Evolutionary conservation across 2,113 vertebrate genomes (phyloP), one percentile per base, ranked within the genome.

Genomic region (Gymnorhina tibicen): DNA sequence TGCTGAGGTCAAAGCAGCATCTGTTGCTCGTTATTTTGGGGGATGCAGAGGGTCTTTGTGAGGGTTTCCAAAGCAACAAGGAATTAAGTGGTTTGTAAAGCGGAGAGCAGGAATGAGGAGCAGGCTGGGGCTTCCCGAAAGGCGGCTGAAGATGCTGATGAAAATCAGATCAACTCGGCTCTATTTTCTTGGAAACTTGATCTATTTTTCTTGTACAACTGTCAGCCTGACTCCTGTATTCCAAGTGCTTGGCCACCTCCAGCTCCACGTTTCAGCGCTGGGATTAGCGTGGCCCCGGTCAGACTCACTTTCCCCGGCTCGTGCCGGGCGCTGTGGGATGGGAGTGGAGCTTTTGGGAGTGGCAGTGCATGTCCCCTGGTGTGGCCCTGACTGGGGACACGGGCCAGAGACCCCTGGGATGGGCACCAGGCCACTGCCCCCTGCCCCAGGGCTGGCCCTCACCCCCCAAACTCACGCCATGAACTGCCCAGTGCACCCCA

Each of bases 1-100:
- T 97, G 98, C 98, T 98, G 98, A 98, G 99, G 99, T 99, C 98
- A 99, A 97, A 86, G 88, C 97, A 94, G 98, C 99, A 99, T 99
- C 99, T 99, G 99, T 98, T 99, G 98, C 97, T 99, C 97, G 98
- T 99, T 99, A 99, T 96, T 97, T 97, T 92, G 97, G 97, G 94
- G 97, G 98, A 98, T 98, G 97, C 97, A 97, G 95, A 97, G 97
- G 97, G 97, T 97, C 97, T 98, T 98, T 98, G 98, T 97, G 97
- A 98, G 96, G 96, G 98, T 98, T 98, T 98, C 98, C 97, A 95
- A 96, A 97, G 98, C 97, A 98, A 98, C 97, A 82, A 93, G 96
- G 97, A 97, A 97, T 91, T 93, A 98, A 98, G 95, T 91, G 94
- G 95, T 96, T 96, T 97, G 95, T 91, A 93, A 94, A 90, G 93